These are phyloP conservation scores for Papilio machaon DNA, from an alignment of 1,140 invertebrate species.

Conservation along the genomic window DNA sequence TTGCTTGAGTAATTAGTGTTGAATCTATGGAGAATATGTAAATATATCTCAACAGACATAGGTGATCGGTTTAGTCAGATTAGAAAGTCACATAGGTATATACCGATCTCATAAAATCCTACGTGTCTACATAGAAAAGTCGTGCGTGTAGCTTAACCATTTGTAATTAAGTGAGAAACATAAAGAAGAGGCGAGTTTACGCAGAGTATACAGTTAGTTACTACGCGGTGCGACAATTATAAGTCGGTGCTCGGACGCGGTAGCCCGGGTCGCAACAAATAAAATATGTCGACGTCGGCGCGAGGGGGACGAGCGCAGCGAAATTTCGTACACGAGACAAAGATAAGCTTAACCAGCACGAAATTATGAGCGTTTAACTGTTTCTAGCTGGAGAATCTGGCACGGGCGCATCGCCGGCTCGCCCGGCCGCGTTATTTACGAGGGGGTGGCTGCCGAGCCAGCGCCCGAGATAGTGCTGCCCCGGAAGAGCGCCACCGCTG, in stretches of 20 bases:
- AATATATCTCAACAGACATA: no score
- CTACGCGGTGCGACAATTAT: constrained; percentile 80
- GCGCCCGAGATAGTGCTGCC: constrained; percentile 78
- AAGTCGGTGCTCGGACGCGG: constrained; percentile 75
- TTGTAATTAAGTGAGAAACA: constrained; percentile 76
- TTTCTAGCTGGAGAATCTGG: constrained; percentile 82
- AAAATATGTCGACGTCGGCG: constrained; percentile 78
- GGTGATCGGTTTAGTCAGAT: no score
- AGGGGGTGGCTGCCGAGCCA: constrained; percentile 67
- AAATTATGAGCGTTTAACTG: constrained; percentile 82
- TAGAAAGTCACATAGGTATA: no score
- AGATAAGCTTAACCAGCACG: constrained; percentile 81
- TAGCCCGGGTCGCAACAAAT: constrained; percentile 74
- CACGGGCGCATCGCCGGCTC: constrained; percentile 80
- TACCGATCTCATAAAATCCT: no score
- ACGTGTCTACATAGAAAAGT: not conserved
- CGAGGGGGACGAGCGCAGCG: constrained; percentile 69
- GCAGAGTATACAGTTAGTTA: constrained; percentile 75
- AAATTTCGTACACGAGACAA: constrained; percentile 81
- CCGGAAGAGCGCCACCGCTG: constrained; percentile 73
- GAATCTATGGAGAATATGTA: no score
- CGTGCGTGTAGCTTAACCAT: not conserved
- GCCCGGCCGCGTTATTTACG: constrained; percentile 80
- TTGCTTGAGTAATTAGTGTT: no score
- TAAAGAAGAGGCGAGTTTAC: constrained; percentile 73